Base-by-base conservation (phyloP, 2,888 invertebrate species). In the Ecdyonurus torrentis region DNA sequence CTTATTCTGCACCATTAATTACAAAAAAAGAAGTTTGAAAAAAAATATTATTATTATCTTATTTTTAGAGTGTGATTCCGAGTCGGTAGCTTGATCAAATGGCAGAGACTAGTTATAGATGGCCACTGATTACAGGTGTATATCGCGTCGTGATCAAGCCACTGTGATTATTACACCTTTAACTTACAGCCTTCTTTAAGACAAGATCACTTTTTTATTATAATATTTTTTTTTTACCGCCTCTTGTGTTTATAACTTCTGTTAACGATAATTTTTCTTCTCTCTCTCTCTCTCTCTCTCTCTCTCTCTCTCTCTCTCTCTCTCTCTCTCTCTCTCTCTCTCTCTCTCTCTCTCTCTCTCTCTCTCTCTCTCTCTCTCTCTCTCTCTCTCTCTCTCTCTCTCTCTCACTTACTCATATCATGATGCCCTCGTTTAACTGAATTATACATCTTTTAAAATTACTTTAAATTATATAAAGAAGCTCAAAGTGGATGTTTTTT, bases 91-190 rank as follows among this genome's bases (percentile, higher is more conserved):
- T 15, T 5, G 37, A 10, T 10, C 37, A 10, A 37, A 5, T 37
- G 5, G 15, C 5, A 37, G 37, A 10, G 15, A 15, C 37, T 37
- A 5, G 37, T 37, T 37, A 55, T 55, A 22, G 55, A 55, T 55
- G 55, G 55, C 20, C 55, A n/a, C n/a, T 55, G 55, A 55, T 55
- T 55, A 55, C 55, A 55, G 55, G 55, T 7, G 55, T 55, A 55
- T 55, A 5, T 5, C 50, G 50, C 10, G 50, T 50, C 50, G 50
- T 50, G 50, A 50, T 20, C 55, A 15, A 55, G 15, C 55, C 55
- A 55, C 55, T 55, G 55, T 55, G 55, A 20, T 55, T 55, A 55
- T 55, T 55, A 37, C 37, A 37, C 37, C 37, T 37, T 15, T 15
- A 37, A 37, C 7, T 37, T 10, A 37, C 37, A 37, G 7, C 37